A percentile compares a stretch with the other conserved stretches of the same genome.
Evolutionary conservation across 1,140 invertebrate genomes (phyloP).

Genomic region (Aphelenchoides fujianensis): DNA sequence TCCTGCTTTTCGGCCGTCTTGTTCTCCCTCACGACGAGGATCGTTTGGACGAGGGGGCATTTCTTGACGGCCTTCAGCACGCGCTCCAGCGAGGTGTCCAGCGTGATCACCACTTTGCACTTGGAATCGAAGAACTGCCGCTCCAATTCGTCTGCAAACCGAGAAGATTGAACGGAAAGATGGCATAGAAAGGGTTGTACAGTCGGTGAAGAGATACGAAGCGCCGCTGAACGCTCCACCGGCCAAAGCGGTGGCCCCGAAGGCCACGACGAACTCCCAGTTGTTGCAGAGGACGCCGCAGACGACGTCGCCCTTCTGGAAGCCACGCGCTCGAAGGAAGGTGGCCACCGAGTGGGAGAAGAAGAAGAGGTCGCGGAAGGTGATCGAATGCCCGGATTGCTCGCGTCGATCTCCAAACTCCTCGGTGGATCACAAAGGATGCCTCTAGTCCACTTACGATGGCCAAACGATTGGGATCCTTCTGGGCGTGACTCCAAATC

Average conservation of each 20-base stretch:
- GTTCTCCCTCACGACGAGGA: not conserved
- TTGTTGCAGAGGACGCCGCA: not conserved
- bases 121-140: conserved; percentile 71
- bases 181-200: too few species aligned
- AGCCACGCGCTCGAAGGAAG: conserved; percentile 2
- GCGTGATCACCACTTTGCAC: conserved; percentile 71
- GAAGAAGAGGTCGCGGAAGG: conserved; percentile 15
- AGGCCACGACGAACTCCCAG: conserved; percentile 23
- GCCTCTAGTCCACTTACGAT: conserved; percentile 4
- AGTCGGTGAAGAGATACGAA: conserved; percentile 18
- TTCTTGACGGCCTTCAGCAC: conserved; percentile 62
- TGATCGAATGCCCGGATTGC: conserved; percentile 18
- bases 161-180: not conserved
- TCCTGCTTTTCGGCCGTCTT: not conserved
- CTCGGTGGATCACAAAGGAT: not conserved
- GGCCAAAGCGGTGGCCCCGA: not conserved
- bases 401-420: conserved; percentile 7
- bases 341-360: conserved; percentile 3
- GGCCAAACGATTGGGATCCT: not conserved
- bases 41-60: conserved; percentile 34
- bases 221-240: conserved; percentile 16
- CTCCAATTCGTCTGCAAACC: conserved; percentile 70
- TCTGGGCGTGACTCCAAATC: conserved; percentile 4
- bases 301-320: conserved; percentile 17
- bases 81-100: conserved; percentile 68